Percentiles rank a stretch among this genome's conserved stretches.
Evolutionary conservation across 2,888 invertebrate species (phyloP).

Genomic region (Koerneria pararmatus): DNA sequence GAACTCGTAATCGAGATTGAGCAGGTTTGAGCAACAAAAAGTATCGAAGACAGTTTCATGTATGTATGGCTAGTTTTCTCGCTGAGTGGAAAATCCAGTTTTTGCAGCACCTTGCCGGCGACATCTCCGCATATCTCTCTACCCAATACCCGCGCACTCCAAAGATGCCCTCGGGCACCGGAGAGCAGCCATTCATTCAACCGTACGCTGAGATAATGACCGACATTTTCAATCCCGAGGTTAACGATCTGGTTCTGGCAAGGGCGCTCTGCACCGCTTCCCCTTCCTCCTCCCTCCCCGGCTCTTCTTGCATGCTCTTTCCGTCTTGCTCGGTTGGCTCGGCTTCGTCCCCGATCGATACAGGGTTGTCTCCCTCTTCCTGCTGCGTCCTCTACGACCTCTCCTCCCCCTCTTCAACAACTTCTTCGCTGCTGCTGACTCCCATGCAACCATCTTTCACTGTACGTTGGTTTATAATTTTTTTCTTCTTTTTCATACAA

Average conservation of each 20-base stretch:
- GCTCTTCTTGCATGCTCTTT: neutral
- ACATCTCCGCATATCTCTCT: conserved; percentile 10
- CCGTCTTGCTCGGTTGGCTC: neutral
- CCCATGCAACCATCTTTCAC: too few relatives aligned
- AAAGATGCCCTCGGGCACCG: neutral
- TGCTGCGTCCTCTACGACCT: neutral
- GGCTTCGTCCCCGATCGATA: neutral
- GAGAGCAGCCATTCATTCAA: too few relatives aligned
- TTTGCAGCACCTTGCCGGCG: conserved; percentile 20
- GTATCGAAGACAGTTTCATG: neutral
- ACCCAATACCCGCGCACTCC: conserved; percentile 4
- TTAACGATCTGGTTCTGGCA: conserved; percentile 34
- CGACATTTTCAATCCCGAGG: conserved; percentile 41
- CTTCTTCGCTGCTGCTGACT: neutral
- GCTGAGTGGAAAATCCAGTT: neutral
- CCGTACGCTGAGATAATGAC: conserved; percentile 35
- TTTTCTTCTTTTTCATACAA: too few relatives aligned
- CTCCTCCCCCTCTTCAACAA: neutral
- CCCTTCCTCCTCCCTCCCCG: conserved; percentile 22
- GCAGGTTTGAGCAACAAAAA: neutral
- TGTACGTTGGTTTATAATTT: too few relatives aligned
- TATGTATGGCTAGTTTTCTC: neutral
- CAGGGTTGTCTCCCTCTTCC: neutral
- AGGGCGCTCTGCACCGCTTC: conserved; percentile 28
- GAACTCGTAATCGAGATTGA: neutral